Base-by-base conservation (phyloP, 2,797 vertebrate species). In the Percopsis omiscomaycus region DNA sequence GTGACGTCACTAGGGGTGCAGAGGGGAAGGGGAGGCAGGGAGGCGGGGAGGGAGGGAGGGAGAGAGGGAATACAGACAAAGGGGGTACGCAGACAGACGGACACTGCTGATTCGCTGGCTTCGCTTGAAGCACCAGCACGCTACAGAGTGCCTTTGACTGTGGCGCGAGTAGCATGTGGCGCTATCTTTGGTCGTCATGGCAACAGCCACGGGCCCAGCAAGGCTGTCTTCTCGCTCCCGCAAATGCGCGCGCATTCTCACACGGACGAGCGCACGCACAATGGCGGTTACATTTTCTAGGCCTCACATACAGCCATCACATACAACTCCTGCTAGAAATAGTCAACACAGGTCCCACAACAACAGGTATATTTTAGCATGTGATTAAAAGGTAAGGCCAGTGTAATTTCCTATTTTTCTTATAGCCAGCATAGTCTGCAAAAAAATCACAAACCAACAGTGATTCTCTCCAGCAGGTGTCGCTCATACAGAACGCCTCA, bases 131-230 rank as follows among this genome's bases (percentile, higher is more conserved):
- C 14, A 6, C 11, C 28, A 13, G 53, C 28, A 11, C 65, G 59
- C 60, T 46, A 69, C 80, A 49, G 55, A 42, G 55, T 9, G 37
- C 55, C 30, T 32, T 30, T 16, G 55, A 42, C 55, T 57, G n/a
- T 12, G 3, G 46, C 11, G 3, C 12, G 46, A 12, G 12, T 48
- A n/a, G 11, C 46, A 48, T 81, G 71, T 71, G 84, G 78, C 77
- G 76, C 82, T 81, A 82, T 84, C 74, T 64, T 55, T 48, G 86
- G 92, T 94, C 84, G 88, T 89, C 88, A 91, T 91, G 87, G 90
- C 86, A 94, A 93, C 90, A 83, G 85, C 88, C 77, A 87, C 83
- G 75, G 86, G 79, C 84, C 83, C 82, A 79, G 80, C 84, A 79
- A 73, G 79, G 73, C 77, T 71, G 72, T 73, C 70, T 58, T 78